Percentiles rank a stretch among this genome's conserved stretches.
Conservation (phyloP, 2,888 invertebrate species). For the Hemicrepidius hirtus region DNA sequence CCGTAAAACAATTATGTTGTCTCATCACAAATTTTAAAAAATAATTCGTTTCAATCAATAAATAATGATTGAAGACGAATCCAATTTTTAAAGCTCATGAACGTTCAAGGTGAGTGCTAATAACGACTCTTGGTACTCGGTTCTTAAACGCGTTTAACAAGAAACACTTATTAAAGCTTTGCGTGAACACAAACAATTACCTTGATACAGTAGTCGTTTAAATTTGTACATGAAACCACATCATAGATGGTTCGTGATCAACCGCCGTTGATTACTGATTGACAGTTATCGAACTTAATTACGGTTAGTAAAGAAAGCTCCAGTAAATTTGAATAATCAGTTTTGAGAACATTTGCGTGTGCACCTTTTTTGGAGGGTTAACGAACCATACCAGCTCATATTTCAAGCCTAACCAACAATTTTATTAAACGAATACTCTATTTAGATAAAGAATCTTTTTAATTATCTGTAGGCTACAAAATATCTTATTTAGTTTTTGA, state of each 20-base stretch:
- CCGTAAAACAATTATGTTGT: too few species aligned
- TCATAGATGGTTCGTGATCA: constrained; percentile 43
- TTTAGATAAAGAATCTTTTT: constrained; percentile 17
- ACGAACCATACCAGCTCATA: constrained; percentile 12
- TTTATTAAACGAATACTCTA: constrained; percentile 3
- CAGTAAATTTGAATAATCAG: constrained; percentile 46
- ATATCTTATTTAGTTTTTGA: constrained; percentile 30
- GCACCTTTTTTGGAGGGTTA: not conserved
- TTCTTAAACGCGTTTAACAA: constrained; percentile 42
- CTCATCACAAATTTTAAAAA: too few species aligned
- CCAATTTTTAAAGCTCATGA: constrained; percentile 5
- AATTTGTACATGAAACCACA: not conserved
- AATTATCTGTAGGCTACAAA: constrained; percentile 11
- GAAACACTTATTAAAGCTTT: constrained; percentile 36
- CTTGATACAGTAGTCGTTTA: constrained; percentile 42
- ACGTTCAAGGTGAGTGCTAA: constrained; percentile 35
- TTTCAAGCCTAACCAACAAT: not conserved
- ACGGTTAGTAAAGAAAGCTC: constrained; percentile 33
- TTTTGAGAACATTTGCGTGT: constrained; percentile 38
- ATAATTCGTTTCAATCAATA: not conserved
- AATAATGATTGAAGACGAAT: not conserved
- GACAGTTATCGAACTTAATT: constrained; percentile 47
- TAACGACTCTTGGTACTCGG: constrained; percentile 39
- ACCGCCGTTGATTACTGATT: constrained; percentile 44
- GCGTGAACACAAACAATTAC: constrained; percentile 50